Evolutionary conservation across 2,888 invertebrate genomes (phyloP).

Genomic region (Mimas tiliae): DNA sequence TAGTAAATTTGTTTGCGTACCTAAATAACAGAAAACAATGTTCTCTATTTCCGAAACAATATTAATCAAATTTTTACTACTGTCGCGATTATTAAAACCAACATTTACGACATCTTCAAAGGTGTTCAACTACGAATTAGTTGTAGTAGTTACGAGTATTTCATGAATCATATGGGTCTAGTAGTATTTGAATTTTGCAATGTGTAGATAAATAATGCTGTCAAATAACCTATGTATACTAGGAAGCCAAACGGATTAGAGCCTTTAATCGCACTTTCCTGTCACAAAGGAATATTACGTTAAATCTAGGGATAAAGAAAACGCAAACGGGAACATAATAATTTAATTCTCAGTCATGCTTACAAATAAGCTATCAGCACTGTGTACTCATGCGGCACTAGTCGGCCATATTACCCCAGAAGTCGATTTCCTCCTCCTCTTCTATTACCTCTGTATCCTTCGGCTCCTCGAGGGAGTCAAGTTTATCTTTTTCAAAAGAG

Average conservation of each 20-base stretch:
- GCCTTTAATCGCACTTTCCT: constrained; percentile 52
- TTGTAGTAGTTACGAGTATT: constrained; percentile 4
- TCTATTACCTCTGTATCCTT: constrained; percentile 73
- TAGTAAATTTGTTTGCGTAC: too few species aligned
- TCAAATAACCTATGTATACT: constrained; percentile 33
- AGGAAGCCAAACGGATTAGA: constrained; percentile 69
- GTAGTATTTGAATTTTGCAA: constrained; percentile 17
- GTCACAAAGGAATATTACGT: constrained; percentile 58
- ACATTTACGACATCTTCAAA: constrained; percentile 24
- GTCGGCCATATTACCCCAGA: constrained; percentile 77
- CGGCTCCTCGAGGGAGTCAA: constrained; percentile 73
- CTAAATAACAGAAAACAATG: too few species aligned
- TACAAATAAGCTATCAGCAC: constrained; percentile 61
- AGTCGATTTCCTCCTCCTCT: constrained; percentile 68
- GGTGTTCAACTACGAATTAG: constrained; percentile 10
- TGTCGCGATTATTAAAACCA: constrained; percentile 16
- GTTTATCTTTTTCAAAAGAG: constrained; percentile 63
- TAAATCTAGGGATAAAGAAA: constrained; percentile 61
- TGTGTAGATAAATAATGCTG: constrained; percentile 17
- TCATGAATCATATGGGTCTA: constrained; percentile 22
- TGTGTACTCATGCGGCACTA: constrained; percentile 64
- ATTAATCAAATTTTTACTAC: constrained; percentile 16
- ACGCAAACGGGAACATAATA: constrained; percentile 66
- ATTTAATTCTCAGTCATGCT: constrained; percentile 82
- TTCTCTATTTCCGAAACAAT: background rate